These are phyloP conservation scores for Dichetophora obliterata DNA, from an alignment of 2,888 invertebrate genomes.

Conservation along the genomic window DNA sequence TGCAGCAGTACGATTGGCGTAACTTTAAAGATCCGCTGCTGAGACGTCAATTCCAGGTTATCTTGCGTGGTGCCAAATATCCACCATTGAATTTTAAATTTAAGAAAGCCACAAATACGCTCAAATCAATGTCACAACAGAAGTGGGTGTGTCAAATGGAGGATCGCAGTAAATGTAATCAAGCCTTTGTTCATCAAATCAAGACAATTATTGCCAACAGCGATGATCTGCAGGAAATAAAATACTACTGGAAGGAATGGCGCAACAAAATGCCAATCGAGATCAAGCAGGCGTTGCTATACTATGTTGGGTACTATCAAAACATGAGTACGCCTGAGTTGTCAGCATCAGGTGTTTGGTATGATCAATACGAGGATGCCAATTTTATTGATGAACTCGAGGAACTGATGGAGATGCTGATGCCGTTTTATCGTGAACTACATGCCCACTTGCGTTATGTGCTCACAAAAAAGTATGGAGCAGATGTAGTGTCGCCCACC, in stretches of 20 bases:
- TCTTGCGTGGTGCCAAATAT: conserved; percentile 53
- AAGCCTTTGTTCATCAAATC: conserved; percentile 57
- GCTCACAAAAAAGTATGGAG: conserved; percentile 78
- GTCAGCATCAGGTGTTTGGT: conserved; percentile 54
- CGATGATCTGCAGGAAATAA: conserved; percentile 53
- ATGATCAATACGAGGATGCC: conserved; percentile 53
- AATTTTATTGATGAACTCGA: conserved; percentile 53
- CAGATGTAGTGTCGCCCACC: conserved; percentile 73
- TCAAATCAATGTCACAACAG: conserved; percentile 51
- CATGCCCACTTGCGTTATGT: conserved; percentile 83
- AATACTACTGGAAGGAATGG: conserved; percentile 57
- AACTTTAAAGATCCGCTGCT: conserved; percentile 49
- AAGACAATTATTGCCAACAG: conserved; percentile 54
- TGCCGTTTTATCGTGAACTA: conserved; percentile 82
- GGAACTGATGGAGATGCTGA: conserved; percentile 72
- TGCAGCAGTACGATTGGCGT: conserved; percentile 51
- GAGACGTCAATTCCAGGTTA: conserved; percentile 52
- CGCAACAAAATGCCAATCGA: conserved; percentile 53
- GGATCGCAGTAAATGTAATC: conserved; percentile 46
- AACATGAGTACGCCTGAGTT: conserved; percentile 49
- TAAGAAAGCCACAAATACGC: conserved; percentile 49
- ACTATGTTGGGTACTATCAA: conserved; percentile 52
- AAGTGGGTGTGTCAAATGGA: conserved; percentile 49
- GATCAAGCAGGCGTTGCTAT: conserved; percentile 50
- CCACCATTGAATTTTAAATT: conserved; percentile 50